Evolutionary conservation across 2,113 vertebrate species (phyloP).

Genomic region (Coptodon bakossiorum): DNA sequence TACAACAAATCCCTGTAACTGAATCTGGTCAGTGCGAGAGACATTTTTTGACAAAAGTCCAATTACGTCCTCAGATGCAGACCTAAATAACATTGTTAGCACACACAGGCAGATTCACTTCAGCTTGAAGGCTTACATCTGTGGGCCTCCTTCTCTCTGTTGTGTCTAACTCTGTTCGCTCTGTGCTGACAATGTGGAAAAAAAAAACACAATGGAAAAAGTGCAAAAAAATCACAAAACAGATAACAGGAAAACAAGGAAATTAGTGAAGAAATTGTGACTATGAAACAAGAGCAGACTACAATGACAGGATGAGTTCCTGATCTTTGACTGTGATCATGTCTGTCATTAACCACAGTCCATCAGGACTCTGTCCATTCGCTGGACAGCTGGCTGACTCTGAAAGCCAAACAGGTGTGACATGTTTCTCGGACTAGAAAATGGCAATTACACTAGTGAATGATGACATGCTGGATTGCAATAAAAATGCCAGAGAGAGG

Average conservation of each 20-base stretch:
- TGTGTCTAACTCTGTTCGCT: background rate
- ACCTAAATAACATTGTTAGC: background rate
- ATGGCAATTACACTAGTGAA: background rate
- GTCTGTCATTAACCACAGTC: background rate
- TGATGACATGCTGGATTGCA: background rate
- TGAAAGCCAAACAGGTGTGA: slow-evolving; percentile 6
- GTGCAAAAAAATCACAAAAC: background rate
- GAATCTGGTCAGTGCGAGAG: background rate
- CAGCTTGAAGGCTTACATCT: background rate
- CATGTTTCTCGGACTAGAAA: background rate
- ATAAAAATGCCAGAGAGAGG: background rate
- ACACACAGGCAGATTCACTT: background rate
- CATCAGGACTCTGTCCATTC: background rate
- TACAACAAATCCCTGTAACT: background rate
- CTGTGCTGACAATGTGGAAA: background rate
- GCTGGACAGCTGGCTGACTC: background rate
- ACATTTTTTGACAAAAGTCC: background rate
- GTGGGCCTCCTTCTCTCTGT: background rate
- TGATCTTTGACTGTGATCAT: background rate
- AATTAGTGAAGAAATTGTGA: background rate
- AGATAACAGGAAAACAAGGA: background rate
- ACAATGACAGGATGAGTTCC: background rate
- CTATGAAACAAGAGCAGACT: background rate
- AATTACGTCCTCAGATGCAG: background rate
- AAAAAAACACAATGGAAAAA: background rate